Evolutionary conservation across 2,113 vertebrate species (phyloP).

Genomic region (Myocastor coypus): DNA sequence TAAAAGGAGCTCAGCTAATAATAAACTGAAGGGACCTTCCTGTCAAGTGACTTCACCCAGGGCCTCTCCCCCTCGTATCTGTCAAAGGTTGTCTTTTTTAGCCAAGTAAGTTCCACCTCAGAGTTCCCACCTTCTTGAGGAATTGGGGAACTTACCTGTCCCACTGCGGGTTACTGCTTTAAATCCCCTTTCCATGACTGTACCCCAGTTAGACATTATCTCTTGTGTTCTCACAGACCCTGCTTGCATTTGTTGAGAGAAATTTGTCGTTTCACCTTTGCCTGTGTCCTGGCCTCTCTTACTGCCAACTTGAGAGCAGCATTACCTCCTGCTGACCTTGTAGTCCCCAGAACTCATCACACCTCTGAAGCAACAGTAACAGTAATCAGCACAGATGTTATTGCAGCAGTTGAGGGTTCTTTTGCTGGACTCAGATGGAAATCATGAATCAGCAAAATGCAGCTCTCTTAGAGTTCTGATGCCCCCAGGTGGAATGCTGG

Average conservation of each 20-base stretch:
- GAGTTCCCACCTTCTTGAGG: neutral
- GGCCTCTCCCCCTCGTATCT: neutral
- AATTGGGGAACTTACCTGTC: neutral
- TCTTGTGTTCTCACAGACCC: neutral
- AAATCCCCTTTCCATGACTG: neutral
- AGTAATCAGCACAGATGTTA: neutral
- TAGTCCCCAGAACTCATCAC: neutral
- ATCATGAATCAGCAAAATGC: neutral
- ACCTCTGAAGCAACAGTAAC: neutral
- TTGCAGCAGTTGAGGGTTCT: neutral
- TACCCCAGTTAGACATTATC: neutral
- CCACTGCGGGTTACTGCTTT: neutral
- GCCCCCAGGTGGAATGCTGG: neutral
- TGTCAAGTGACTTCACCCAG: neutral
- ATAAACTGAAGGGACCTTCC: neutral
- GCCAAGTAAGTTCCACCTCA: neutral
- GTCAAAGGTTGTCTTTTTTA: neutral
- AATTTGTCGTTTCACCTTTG: neutral
- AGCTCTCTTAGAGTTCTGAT: neutral
- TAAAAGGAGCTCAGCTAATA: neutral
- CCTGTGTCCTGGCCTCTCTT: neutral
- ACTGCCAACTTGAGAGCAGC: neutral
- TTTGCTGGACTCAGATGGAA: neutral
- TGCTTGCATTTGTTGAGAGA: neutral
- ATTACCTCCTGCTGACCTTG: neutral